Conservation (phyloP, 2,888 invertebrate species). For the Caenorhabditis plicata region DNA sequence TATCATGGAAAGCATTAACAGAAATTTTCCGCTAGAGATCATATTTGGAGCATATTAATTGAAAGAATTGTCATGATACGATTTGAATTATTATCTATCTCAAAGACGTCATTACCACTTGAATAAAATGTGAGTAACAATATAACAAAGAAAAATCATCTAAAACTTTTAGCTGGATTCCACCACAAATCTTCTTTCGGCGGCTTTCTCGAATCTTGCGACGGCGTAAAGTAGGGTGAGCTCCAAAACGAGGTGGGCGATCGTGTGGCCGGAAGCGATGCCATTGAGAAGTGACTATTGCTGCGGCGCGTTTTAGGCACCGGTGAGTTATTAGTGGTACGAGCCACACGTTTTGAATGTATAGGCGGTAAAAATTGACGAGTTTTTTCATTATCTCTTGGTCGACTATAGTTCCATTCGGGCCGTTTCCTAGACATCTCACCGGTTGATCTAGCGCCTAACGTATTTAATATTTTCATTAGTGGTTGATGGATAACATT, state of each 20-base stretch:
- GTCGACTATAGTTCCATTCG: constrained; percentile 22
- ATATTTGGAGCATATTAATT: too few relatives aligned
- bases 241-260: constrained; percentile 31
- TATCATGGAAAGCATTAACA: too few relatives aligned
- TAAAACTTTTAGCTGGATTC: constrained; percentile 18
- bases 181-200: constrained; percentile 50
- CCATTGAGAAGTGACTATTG: constrained; percentile 28
- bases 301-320: constrained; percentile 19
- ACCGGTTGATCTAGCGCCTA: constrained; percentile 22
- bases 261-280: constrained; percentile 17
- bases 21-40: too few relatives aligned
- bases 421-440: constrained; percentile 11
- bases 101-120: background rate
- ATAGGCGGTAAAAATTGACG: constrained; percentile 26
- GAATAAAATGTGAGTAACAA: background rate
- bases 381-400: too few relatives aligned
- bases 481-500: too few relatives aligned
- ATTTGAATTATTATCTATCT: background rate
- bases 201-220: constrained; percentile 36
- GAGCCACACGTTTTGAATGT: constrained; percentile 3
- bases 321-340: constrained; percentile 21
- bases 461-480: background rate
- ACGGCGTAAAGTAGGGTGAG: constrained; percentile 40
- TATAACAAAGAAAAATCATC: constrained; percentile 4
- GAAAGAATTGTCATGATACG: too few relatives aligned